Evolutionary conservation across 2,113 vertebrate genomes (phyloP).

Genomic region (Mohoua ochrocephala): DNA sequence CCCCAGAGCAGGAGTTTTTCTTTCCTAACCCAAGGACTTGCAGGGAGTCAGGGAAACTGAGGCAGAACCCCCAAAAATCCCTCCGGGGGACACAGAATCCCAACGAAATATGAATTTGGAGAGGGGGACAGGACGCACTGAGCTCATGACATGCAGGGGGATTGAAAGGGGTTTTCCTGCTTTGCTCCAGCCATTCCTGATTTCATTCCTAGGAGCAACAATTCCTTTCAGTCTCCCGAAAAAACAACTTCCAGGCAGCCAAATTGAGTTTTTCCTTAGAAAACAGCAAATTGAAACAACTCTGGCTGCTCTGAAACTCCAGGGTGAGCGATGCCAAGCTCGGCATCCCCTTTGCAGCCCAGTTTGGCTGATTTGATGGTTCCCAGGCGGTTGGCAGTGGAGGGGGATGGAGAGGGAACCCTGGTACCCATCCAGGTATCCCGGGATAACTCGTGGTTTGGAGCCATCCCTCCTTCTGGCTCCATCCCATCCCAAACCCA

Average conservation of each 20-base stretch:
- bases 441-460: background rate
- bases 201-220: background rate
- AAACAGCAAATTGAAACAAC: background rate
- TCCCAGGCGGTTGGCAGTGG: background rate
- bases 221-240: background rate
- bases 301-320: background rate
- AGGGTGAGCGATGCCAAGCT: background rate
- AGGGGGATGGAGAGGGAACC: background rate
- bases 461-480: background rate
- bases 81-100: background rate
- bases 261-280: background rate
- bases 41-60: background rate
- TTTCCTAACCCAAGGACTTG: background rate
- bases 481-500: background rate
- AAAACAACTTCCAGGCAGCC: background rate
- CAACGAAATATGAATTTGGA: background rate
- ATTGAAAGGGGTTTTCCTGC: background rate
- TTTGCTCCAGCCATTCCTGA: background rate
- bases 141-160: rapidly evolving
- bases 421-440: background rate
- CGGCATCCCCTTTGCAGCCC: background rate
- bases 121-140: rapidly evolving
- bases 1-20: background rate
- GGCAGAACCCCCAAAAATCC: background rate
- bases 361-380: rapidly evolving